Conservation (phyloP, 2,113 vertebrate genomes). For the Neodontobutis hainanensis region DNA sequence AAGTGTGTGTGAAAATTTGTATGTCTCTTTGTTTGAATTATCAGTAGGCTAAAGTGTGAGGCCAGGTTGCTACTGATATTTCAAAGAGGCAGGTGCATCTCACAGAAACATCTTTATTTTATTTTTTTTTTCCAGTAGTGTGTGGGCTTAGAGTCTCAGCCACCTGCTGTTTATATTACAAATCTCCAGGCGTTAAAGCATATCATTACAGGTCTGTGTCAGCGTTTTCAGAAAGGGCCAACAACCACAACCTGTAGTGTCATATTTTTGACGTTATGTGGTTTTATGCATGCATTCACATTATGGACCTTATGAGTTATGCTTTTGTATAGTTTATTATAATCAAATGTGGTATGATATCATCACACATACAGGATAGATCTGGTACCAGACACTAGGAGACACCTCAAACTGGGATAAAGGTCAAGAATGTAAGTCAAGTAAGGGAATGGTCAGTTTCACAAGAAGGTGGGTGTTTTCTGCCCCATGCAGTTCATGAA, state of each 20-base stretch:
- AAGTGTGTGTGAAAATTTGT: neutral
- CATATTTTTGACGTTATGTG: conserved; percentile 7
- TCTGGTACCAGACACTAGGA: no score
- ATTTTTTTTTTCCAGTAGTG: neutral
- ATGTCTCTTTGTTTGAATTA: neutral
- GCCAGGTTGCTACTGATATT: conserved; percentile 36
- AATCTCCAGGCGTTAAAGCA: conserved; percentile 34
- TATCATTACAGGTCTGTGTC: conserved; percentile 36
- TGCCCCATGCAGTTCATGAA: no score
- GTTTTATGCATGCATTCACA: conserved; percentile 5
- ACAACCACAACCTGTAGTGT: conserved; percentile 6
- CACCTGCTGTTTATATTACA: conserved; percentile 48
- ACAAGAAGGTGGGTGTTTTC: no score
- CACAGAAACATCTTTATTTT: conserved; percentile 15
- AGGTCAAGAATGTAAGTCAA: no score
- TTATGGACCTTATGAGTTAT: neutral
- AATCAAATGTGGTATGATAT: no score
- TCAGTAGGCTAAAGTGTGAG: conserved; percentile 12
- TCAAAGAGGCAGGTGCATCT: conserved; percentile 52
- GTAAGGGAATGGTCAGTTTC: no score
- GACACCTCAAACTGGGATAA: no score
- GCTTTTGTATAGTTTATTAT: no score
- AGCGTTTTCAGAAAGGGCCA: conserved; percentile 31
- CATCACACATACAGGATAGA: no score
- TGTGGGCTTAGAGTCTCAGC: conserved; percentile 26